Evolutionary conservation across 2,888 invertebrate species (phyloP).

Genomic region (Lepetodrilus schrolli): DNA sequence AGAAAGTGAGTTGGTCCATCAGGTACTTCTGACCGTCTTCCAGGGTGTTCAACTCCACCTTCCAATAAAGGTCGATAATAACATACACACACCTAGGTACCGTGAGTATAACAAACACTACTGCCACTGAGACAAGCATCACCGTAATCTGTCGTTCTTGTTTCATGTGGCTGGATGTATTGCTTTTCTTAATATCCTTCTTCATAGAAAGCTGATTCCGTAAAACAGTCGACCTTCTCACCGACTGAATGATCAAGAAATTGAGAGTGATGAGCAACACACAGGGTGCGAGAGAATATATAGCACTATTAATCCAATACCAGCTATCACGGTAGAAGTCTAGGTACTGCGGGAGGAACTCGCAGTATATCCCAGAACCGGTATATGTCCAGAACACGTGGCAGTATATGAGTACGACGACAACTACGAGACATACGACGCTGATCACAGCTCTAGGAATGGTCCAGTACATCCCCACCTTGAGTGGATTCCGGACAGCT

Average conservation of each 20-base stretch:
- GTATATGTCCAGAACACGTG: conserved; percentile 28
- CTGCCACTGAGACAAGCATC: conserved; percentile 42
- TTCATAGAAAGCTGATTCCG: conserved; percentile 29
- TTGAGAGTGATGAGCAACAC: conserved; percentile 39
- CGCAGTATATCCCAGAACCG: background rate
- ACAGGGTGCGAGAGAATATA: conserved; percentile 43
- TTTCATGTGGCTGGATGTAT: background rate
- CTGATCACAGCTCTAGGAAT: conserved; percentile 24
- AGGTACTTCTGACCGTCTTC: conserved; percentile 40
- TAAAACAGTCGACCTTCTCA: conserved; percentile 35
- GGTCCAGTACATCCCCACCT: background rate
- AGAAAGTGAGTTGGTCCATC: conserved; percentile 37
- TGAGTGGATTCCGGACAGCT: conserved; percentile 25
- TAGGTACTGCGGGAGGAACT: conserved; percentile 1
- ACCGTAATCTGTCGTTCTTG: conserved; percentile 37
- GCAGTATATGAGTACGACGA: conserved; percentile 4
- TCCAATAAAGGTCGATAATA: conserved; percentile 35
- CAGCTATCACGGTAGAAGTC: conserved; percentile 29
- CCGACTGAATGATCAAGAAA: conserved; percentile 38
- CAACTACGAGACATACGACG: background rate
- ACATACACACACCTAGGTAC: conserved; percentile 41
- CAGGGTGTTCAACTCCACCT: background rate
- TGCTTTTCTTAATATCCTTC: conserved; percentile 2
- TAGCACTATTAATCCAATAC: conserved; percentile 36
- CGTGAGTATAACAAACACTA: conserved; percentile 43